Base-by-base conservation (phyloP, 1,140 invertebrate species). In the Drosophila bocqueti region DNA sequence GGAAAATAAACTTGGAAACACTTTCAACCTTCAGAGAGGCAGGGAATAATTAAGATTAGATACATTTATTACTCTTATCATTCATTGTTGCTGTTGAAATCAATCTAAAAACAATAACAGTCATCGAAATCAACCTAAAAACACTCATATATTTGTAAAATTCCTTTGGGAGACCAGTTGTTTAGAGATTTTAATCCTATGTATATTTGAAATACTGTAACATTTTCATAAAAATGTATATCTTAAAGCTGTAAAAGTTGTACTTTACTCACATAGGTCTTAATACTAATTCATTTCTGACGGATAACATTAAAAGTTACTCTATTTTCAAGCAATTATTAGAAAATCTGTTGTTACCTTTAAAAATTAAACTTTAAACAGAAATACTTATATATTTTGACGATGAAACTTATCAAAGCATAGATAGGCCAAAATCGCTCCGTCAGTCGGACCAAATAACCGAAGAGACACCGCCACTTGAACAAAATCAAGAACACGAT, bases 401-500 rank as follows among this genome's bases (percentile, higher is more conserved):
- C 46, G 15, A 36, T 26, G 16, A 18, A 9, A 16, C n/a, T 49
- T 9, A 21, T 11, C 8, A 62, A 34, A 15, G 26, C 0, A 1
- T 9, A 21, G n/a, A 29, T 5, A 13, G 40, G 31, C 21, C 45
- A 34, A 45, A 52, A 29, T 2, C 18, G n/a, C 8, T 66, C 18
- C 3, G 6, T 8, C 21, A 54, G 34, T 34, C n/a, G 36, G 0
- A 21, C 11, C 9, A 76, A 46, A 24, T 47, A 3, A 40, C 9
- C n/a, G 2, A 81, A 26, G 18, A 21, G 26, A 16, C 21, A 57
- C 3, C 52, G 42, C 24, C 57, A n/a, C 29, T 69, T 83, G 18
- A n/a, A 52, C 4, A 87, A 2, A 0, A 26, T 46, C 16, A 79
- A 67, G 16, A 61, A 38, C 4, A 87, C 31, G 0, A 71, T 11